phyloP scores from a whole-genome alignment of 2,113 vertebrate species.

The Dromiciops gliroides region DNA sequence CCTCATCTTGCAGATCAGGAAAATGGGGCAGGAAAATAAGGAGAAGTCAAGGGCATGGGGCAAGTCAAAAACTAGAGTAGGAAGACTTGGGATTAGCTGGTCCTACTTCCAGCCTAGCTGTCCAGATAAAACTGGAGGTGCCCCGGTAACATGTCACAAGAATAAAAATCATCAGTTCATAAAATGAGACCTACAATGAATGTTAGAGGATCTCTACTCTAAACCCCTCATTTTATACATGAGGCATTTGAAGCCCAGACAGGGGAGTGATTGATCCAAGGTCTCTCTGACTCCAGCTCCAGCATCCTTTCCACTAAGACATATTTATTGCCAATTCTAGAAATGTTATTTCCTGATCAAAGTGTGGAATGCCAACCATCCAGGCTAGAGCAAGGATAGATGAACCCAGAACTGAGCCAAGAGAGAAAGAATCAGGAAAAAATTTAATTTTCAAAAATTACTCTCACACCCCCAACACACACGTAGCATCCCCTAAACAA shows the following conservation, averaged over 20 bases:
- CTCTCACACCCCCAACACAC: background rate
- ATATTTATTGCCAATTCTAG: background rate
- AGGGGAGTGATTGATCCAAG: background rate
- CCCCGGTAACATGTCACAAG: background rate
- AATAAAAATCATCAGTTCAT: background rate
- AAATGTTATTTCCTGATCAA: background rate
- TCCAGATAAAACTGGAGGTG: background rate
- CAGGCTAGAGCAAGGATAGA: background rate
- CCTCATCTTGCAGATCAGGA: background rate
- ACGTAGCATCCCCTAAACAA: background rate
- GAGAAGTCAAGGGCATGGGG: background rate
- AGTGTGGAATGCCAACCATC: slow-evolving; percentile 14
- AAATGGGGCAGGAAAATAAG: background rate
- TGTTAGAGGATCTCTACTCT: background rate
- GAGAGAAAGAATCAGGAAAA: background rate
- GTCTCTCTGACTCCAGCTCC: background rate
- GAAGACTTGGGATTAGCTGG: background rate
- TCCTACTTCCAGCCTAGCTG: background rate
- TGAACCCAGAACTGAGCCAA: slow-evolving; percentile 14
- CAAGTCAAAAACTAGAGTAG: background rate
- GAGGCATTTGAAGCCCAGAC: background rate
- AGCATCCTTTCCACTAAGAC: background rate
- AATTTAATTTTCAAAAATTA: background rate
- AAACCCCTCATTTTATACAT: background rate
- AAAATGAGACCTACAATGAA: background rate